Base-by-base conservation (phyloP, 2,113 vertebrate genomes). In the Anhinga rufa region DNA sequence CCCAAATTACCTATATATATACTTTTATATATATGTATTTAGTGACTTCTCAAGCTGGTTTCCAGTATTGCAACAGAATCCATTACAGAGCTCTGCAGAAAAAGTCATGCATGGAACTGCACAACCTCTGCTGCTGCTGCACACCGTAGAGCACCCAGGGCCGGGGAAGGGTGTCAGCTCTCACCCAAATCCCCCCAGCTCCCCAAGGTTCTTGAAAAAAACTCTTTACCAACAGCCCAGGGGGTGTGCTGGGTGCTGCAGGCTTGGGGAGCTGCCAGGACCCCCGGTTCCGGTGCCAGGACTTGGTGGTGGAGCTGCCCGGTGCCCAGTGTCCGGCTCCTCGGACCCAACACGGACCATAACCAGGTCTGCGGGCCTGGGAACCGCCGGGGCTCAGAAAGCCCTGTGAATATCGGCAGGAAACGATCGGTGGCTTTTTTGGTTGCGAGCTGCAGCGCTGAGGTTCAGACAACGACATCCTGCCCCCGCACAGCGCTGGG, bases 361-460 rank as follows among this genome's bases (percentile, higher is more conserved):
- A 22, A 29, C 46, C 5, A 19, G 57, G 14, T 5, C 57, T 32
- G 57, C 4, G 24, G 66, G 52, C 77, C 84, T 52, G 79, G 78
- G 42, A 75, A 7, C 54, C 3, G 12, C 54, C 7, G 13, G 48
- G 60, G 62, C 44, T 75, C 31, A 58, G 25, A 82, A 52, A 85
- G 42, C 69, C 69, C 68, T 32, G 17, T 32, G 62, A 52, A 8
- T 62, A 49, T 28, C 8, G 80, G 49, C 95, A 96, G 96, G 95
- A 97, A 96, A 62, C 62, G 54, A 94, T 95, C 49, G 40, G 93
- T 5, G 94, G 96, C 76, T 97, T 93, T 82, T 83, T 28, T 46
- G 91, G 87, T 58, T 42, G 34, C 20, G 55, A 89, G 60, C 36
- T 51, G 78, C 79, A 82, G 76, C 7, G 22, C 80, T 82, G 87